A percentile compares a stretch with the other conserved stretches of the same genome.
These are phyloP conservation scores for Molothrus ater DNA, from an alignment of 2,797 vertebrate species.

Conservation along the genomic window DNA sequence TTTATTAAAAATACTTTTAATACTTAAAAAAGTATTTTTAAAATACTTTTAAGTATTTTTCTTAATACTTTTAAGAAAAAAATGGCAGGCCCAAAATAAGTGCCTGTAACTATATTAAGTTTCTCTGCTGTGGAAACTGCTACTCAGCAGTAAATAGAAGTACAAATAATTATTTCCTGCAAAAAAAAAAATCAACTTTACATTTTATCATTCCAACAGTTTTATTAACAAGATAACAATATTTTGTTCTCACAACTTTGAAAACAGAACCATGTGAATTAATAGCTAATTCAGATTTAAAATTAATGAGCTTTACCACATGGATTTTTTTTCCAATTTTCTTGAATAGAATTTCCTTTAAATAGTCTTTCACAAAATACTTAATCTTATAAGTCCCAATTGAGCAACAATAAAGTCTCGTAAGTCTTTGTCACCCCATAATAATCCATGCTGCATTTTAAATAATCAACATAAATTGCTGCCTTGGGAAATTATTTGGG, in stretches of 20 bases:
- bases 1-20: too few species aligned
- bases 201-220: slow-evolving; percentile 50
- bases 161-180: slow-evolving; percentile 32
- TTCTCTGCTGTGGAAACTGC: not conserved
- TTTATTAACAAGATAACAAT: slow-evolving; percentile 54
- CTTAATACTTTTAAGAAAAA: not conserved
- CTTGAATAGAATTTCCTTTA: slow-evolving; percentile 54
- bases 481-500: slow-evolving; percentile 62
- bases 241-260: slow-evolving; percentile 36
- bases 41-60: too few species aligned
- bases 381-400: slow-evolving; percentile 59
- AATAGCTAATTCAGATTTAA: slow-evolving; percentile 66
- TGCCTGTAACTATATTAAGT: not conserved
- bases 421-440: slow-evolving; percentile 70
- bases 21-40: too few species aligned
- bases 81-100: not conserved
- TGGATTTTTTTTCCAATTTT: slow-evolving; percentile 41
- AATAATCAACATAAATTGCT: slow-evolving; percentile 62
- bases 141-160: slow-evolving; percentile 8
- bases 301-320: slow-evolving; percentile 55
- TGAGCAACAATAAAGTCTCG: slow-evolving; percentile 59
- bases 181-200: not conserved
- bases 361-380: slow-evolving; percentile 55
- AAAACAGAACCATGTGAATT: slow-evolving; percentile 56
- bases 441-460: slow-evolving; percentile 67